A percentile compares a stretch with the other conserved stretches of the same genome.
Conservation (phyloP, 1,140 invertebrate genomes). For the Drosophila baimaii region DNA sequence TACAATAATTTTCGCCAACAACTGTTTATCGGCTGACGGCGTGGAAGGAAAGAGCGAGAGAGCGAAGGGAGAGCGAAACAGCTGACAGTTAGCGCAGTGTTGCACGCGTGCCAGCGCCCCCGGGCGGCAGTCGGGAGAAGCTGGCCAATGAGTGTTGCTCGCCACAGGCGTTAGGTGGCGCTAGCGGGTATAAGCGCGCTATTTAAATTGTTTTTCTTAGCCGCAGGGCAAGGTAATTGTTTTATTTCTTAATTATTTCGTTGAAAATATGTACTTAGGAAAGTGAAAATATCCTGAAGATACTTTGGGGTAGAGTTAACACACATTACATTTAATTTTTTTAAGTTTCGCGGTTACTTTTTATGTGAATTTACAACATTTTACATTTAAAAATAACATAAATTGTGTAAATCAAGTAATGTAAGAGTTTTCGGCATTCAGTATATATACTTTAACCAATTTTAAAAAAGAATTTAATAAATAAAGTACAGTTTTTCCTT, state of each 20-base stretch:
- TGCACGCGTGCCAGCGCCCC: conserved; percentile 14
- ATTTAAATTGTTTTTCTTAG: conserved; percentile 7
- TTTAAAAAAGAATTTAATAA: too few relatives aligned
- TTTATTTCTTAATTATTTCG: neutral
- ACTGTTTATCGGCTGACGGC: conserved; percentile 34
- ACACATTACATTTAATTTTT: neutral
- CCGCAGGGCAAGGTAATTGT: neutral
- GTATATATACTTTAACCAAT: too few relatives aligned
- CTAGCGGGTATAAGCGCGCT: conserved; percentile 5
- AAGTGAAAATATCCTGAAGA: too few relatives aligned
- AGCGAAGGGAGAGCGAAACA: conserved; percentile 7
- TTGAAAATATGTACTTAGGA: neutral
- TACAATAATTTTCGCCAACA: conserved; percentile 25
- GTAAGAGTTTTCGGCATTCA: too few relatives aligned
- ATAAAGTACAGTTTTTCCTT: too few relatives aligned
- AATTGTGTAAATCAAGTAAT: too few relatives aligned
- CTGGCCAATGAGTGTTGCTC: too few relatives aligned
- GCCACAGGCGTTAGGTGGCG: conserved; percentile 32
- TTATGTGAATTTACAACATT: too few relatives aligned
- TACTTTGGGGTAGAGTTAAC: too few relatives aligned
- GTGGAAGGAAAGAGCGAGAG: conserved; percentile 59
- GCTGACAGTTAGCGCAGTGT: conserved; percentile 15
- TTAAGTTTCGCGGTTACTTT: too few relatives aligned
- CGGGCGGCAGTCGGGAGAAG: conserved; percentile 23
- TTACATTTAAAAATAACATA: neutral